Conservation (phyloP, 2,113 vertebrate genomes). For the Scophthalmus maximus region DNA sequence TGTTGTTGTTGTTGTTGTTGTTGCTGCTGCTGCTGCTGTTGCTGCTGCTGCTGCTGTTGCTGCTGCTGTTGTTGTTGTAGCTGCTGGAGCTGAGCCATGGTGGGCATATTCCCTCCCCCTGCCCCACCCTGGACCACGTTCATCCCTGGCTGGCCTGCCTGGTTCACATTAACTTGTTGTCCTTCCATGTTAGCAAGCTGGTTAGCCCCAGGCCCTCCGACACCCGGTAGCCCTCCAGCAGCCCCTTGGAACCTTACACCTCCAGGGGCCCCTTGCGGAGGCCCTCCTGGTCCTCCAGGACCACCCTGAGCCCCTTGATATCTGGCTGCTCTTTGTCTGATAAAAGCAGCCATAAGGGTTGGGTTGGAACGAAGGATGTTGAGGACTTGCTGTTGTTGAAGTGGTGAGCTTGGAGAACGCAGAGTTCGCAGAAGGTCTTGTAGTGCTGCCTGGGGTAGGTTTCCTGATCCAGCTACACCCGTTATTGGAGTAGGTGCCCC, state of each 20-base stretch:
- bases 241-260: slow-evolving; percentile 86
- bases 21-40: slow-evolving; percentile 84
- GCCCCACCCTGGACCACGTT: slow-evolving; percentile 81
- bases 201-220: slow-evolving; percentile 71
- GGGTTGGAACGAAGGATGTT: slow-evolving; percentile 98
- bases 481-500: slow-evolving; percentile 61
- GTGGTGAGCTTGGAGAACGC: slow-evolving; percentile 81
- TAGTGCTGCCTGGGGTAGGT: slow-evolving; percentile 83
- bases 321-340: slow-evolving; percentile 93
- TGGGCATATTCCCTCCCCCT: slow-evolving; percentile 79
- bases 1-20: slow-evolving; percentile 82
- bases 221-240: slow-evolving; percentile 67
- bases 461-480: slow-evolving; percentile 78
- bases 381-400: slow-evolving; percentile 94
- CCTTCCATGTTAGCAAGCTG: slow-evolving; percentile 76
- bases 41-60: slow-evolving; percentile 80
- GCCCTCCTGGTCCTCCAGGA: slow-evolving; percentile 59
- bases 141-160: slow-evolving; percentile 86
- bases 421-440: slow-evolving; percentile 82
- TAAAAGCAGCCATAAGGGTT: slow-evolving; percentile 95
- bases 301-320: slow-evolving; percentile 86
- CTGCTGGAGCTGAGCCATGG: slow-evolving; percentile 87
- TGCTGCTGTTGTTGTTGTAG: slow-evolving; percentile 84
- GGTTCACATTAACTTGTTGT: slow-evolving; percentile 76
- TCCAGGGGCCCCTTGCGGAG: slow-evolving; percentile 72